A percentile compares a stretch with the other conserved stretches of the same genome.
Conservation (phyloP, 2,797 vertebrate species). For the Myiothlypis coronata region DNA sequence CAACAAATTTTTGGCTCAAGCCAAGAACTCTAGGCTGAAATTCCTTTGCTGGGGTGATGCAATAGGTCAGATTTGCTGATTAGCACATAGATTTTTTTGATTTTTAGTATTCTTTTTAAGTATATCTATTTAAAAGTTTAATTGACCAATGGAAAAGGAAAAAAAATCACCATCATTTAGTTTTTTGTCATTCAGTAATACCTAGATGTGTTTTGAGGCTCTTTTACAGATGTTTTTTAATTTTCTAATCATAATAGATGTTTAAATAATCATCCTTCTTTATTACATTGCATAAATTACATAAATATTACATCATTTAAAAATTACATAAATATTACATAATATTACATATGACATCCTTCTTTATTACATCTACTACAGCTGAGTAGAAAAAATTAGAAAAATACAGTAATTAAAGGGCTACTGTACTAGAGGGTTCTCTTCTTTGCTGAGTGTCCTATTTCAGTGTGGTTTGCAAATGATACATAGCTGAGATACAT, state of each 20-base stretch:
- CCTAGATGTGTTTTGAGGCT: background rate
- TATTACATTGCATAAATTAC: background rate
- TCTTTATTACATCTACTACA: background rate
- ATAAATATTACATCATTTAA: too few species aligned
- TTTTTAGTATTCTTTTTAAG: slow-evolving; percentile 1
- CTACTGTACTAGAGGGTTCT: background rate
- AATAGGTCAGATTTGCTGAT: slow-evolving; percentile 16
- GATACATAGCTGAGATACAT: background rate
- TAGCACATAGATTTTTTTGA: background rate
- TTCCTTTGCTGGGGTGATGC: background rate
- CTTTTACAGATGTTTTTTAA: background rate
- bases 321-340: too few species aligned
- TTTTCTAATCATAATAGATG: background rate
- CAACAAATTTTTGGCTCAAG: slow-evolving; percentile 6
- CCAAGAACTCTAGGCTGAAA: background rate
- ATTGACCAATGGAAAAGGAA: background rate
- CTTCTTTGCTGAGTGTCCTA: background rate
- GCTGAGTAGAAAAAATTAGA: background rate
- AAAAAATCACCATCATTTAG: background rate
- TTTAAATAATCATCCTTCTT: background rate
- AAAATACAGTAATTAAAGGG: background rate
- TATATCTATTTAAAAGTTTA: background rate
- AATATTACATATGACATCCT: background rate
- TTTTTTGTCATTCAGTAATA: background rate
- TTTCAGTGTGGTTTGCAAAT: background rate